These are phyloP conservation scores for Idaea biselata DNA, from an alignment of 2,888 invertebrate species.

Conservation along the genomic window DNA sequence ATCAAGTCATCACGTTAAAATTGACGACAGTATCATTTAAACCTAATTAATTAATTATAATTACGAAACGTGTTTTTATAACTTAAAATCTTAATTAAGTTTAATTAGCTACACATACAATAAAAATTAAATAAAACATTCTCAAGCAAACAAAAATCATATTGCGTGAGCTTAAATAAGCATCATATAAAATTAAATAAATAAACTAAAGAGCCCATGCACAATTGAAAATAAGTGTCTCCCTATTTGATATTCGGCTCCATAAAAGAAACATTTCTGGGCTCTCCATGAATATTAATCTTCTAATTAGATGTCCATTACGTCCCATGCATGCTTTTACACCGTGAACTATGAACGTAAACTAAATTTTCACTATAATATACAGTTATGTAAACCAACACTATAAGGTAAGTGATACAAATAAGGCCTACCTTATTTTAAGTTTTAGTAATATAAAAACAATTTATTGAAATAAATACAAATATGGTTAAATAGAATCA, in stretches of 20 bases:
- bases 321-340: conserved; percentile 22
- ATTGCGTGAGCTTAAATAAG: background rate
- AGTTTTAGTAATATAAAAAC: no score
- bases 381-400: no score
- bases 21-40: no score
- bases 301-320: conserved; percentile 24
- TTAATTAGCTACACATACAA: background rate
- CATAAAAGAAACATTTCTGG: conserved; percentile 22
- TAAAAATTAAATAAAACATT: background rate
- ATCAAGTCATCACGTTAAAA: no score
- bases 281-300: conserved; percentile 26
- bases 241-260: conserved; percentile 16
- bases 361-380: background rate
- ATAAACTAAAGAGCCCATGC: background rate
- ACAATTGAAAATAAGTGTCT: conserved; percentile 18
- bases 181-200: background rate
- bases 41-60: no score
- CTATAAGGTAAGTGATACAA: no score
- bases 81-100: no score
- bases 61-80: no score
- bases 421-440: no score
- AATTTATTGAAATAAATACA: no score
- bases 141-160: background rate
- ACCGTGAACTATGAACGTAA: conserved; percentile 23
- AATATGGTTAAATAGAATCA: no score